phyloP scores from a whole-genome alignment of 2,113 vertebrate genomes.

The Gallinago undulata region DNA sequence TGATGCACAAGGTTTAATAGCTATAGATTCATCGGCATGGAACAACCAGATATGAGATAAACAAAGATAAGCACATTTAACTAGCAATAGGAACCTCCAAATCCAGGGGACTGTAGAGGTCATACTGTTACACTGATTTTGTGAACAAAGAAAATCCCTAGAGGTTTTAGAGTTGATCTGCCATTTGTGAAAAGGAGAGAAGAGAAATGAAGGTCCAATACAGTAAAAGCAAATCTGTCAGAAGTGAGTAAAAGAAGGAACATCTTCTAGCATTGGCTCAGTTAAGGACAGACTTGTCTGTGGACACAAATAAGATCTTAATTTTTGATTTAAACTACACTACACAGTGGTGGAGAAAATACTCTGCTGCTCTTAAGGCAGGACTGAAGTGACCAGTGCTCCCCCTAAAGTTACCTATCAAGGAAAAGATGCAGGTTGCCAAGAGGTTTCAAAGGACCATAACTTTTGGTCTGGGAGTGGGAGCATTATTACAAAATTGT shows the following conservation, averaged over 20 bases:
- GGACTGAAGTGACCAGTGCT: neutral
- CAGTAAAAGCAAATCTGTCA: neutral
- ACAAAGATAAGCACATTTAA: neutral
- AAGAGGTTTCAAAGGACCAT: neutral
- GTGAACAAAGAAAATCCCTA: neutral
- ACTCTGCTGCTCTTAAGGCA: neutral
- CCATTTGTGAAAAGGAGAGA: neutral
- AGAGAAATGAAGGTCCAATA: neutral
- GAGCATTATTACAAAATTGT: neutral
- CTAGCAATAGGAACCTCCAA: neutral
- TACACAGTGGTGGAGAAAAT: neutral
- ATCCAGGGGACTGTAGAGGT: neutral
- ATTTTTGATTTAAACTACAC: neutral
- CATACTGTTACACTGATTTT: neutral
- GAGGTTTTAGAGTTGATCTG: neutral
- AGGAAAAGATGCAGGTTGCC: neutral
- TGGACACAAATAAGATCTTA: neutral
- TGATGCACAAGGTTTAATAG: neutral
- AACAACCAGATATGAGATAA: neutral
- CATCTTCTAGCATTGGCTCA: neutral
- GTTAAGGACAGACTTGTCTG: neutral
- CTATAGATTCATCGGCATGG: neutral
- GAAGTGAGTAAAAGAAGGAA: neutral
- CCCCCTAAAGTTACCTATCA: neutral
- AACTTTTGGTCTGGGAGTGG: neutral